These are phyloP conservation scores for Eupeodes luniger DNA, from an alignment of 2,888 invertebrate genomes.

Conservation along the genomic window DNA sequence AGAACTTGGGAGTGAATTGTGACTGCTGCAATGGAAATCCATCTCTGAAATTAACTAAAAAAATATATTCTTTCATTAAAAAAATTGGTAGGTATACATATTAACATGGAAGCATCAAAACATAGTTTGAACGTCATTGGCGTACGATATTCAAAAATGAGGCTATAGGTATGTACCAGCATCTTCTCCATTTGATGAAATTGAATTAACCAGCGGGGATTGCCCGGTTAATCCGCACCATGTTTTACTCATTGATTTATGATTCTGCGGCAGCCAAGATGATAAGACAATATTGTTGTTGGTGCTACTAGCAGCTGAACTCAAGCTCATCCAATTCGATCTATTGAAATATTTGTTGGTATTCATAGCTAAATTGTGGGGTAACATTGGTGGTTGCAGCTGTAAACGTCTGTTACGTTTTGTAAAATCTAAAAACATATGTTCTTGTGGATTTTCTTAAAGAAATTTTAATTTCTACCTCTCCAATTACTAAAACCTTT, in stretches of 20 bases:
- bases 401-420: conserved; percentile 28
- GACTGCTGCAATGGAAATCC: conserved; percentile 1
- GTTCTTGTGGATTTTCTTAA: not conserved
- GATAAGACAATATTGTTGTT: conserved; percentile 63
- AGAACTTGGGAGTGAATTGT: not conserved
- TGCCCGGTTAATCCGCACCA: conserved; percentile 60
- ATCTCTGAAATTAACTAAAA: conserved; percentile 52
- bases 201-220: conserved; percentile 19
- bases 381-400: conserved; percentile 27
- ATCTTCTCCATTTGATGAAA: not conserved
- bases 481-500: conserved; percentile 86
- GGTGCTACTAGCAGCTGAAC: conserved; percentile 51
- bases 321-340: conserved; percentile 60
- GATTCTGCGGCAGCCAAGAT: conserved; percentile 67
- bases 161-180: not conserved
- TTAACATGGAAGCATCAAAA: not conserved
- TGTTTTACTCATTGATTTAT: conserved; percentile 69
- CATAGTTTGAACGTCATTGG: too few species aligned
- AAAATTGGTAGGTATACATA: not conserved
- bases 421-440: conserved; percentile 55
- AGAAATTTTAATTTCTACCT: conserved; percentile 80
- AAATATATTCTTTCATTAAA: conserved; percentile 23
- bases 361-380: not conserved
- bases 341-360: conserved; percentile 3
- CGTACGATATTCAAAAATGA: too few species aligned